phyloP scores from a whole-genome alignment of 2,888 invertebrate genomes.

The Drosophila kanekoi region DNA sequence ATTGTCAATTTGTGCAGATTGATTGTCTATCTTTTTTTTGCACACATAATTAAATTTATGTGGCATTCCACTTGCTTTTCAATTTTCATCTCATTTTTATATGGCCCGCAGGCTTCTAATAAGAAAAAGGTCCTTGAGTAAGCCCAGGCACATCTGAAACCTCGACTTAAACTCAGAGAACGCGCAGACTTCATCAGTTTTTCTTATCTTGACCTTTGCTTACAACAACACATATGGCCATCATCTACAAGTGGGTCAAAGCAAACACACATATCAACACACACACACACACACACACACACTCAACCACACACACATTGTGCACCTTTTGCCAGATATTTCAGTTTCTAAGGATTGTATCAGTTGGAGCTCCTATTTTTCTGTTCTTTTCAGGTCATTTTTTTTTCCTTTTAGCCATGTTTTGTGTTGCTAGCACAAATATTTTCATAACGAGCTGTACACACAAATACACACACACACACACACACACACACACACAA shows the following conservation, averaged over 20 bases:
- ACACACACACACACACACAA: neutral
- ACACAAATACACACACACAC: conserved; percentile 1
- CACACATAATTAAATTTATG: neutral
- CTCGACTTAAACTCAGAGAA: conserved; percentile 8
- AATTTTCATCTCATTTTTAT: neutral
- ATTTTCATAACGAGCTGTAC: conserved; percentile 46
- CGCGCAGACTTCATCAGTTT: conserved; percentile 27
- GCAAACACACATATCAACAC: neutral
- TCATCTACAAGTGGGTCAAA: conserved; percentile 39
- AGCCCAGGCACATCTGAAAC: neutral
- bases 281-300: neutral
- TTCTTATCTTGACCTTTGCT: conserved; percentile 37
- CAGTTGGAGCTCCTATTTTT: conserved; percentile 17
- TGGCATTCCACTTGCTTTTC: neutral
- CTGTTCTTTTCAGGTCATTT: neutral
- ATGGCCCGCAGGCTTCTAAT: neutral
- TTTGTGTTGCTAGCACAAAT: conserved; percentile 41
- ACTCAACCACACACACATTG: neutral
- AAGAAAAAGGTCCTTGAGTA: neutral
- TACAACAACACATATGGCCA: neutral
- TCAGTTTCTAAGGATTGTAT: conserved; percentile 26
- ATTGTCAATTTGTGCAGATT: neutral
- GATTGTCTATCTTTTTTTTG: neutral
- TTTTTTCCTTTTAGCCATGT: conserved; percentile 14
- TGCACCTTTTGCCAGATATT: conserved; percentile 29